Evolutionary conservation across 2,113 vertebrate genomes (phyloP).

Genomic region (Larimichthys polyactis): DNA sequence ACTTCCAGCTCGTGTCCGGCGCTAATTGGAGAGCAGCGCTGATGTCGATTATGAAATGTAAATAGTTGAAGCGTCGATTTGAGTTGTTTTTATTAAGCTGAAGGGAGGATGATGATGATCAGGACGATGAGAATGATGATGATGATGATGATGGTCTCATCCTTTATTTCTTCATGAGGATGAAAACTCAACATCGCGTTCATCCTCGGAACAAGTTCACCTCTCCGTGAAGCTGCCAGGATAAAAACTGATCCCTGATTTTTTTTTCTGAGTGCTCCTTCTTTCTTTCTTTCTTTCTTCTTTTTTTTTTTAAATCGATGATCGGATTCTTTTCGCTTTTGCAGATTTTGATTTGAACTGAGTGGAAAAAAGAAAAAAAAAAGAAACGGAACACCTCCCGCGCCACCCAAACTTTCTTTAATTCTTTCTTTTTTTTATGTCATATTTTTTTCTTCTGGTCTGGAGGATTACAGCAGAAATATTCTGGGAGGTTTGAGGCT

Average conservation of each 20-base stretch:
- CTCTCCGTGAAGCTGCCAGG: not conserved
- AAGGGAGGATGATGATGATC: not conserved
- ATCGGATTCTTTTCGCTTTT: not conserved
- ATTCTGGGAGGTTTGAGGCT: not conserved
- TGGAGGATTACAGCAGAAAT: constrained; percentile 24
- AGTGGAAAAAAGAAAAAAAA: too few relatives aligned
- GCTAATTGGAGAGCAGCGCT: constrained; percentile 47
- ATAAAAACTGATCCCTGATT: not conserved
- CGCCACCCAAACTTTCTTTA: not conserved
- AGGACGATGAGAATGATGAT: not conserved
- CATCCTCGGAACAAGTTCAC: constrained; percentile 24
- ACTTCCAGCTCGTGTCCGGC: constrained; percentile 22
- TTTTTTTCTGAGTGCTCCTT: rapidly evolving
- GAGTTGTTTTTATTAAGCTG: rapidly evolving
- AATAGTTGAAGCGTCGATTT: not conserved
- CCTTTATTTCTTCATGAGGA: constrained; percentile 1
- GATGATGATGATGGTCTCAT: not conserved
- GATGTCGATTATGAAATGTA: constrained; percentile 35
- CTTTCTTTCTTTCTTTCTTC: too few relatives aligned
- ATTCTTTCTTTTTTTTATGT: not conserved
- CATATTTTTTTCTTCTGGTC: not conserved
- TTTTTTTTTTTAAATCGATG: not conserved
- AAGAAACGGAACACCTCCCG: too few relatives aligned
- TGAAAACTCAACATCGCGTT: constrained; percentile 4
- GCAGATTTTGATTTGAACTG: not conserved